These are phyloP conservation scores for Nebria salina DNA, from an alignment of 2,888 invertebrate genomes.

Conservation along the genomic window DNA sequence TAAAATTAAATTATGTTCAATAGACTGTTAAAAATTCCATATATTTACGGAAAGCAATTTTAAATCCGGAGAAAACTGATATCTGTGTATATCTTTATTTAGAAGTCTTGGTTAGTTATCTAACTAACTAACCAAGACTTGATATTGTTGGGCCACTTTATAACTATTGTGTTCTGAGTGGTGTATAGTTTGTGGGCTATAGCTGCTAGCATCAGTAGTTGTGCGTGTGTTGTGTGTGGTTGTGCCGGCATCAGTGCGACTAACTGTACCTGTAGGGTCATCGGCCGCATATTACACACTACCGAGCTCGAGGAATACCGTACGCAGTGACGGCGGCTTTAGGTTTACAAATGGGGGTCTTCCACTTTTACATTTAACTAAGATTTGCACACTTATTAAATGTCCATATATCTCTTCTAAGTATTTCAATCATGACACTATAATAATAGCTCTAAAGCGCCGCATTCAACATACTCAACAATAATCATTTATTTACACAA, in stretches of 20 bases:
- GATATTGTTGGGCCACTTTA: not conserved
- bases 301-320: conserved; percentile 8
- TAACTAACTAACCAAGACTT: too few species aligned
- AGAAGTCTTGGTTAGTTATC: too few species aligned
- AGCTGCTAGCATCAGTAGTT: not conserved
- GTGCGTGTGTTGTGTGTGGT: conserved; percentile 30
- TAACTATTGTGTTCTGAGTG: not conserved
- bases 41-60: too few species aligned
- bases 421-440: too few species aligned
- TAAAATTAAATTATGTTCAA: too few species aligned
- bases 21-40: too few species aligned
- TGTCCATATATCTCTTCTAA: too few species aligned
- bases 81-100: too few species aligned
- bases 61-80: too few species aligned
- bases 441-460: too few species aligned
- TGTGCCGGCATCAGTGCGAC: conserved; percentile 11
- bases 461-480: too few species aligned
- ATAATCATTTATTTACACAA: too few species aligned
- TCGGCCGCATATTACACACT: conserved; percentile 15
- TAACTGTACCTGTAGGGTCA: conserved; percentile 44
- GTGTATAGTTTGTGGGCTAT: conserved; percentile 13
- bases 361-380: not conserved
- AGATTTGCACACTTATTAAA: not conserved
- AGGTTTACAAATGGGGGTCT: not conserved
- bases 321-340: not conserved